phyloP scores from a whole-genome alignment of 2,113 vertebrate genomes.

The Rhombomys opimus region DNA sequence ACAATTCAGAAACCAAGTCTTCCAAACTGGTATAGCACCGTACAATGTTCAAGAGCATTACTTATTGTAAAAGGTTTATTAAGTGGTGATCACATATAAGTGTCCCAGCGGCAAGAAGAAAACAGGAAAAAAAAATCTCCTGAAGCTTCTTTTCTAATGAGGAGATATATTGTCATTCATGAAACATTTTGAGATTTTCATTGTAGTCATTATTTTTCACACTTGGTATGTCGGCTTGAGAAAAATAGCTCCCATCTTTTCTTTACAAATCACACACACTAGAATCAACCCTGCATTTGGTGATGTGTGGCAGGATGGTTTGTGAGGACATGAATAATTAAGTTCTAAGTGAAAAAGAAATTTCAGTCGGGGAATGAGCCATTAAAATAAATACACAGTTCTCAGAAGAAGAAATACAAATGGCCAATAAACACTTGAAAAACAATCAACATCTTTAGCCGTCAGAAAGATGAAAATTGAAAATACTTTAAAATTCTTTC shows the following conservation, averaged over 20 bases:
- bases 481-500: background rate
- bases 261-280: background rate
- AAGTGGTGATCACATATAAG: background rate
- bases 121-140: background rate
- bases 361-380: no score
- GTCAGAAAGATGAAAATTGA: background rate
- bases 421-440: background rate
- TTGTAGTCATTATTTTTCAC: background rate
- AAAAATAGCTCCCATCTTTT: background rate
- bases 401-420: background rate
- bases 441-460: no score
- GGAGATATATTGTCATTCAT: slow-evolving; percentile 10
- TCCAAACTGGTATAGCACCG: background rate
- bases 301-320: background rate
- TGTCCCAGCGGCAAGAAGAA: background rate
- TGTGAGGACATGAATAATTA: background rate
- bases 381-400: background rate
- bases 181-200: background rate
- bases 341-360: background rate
- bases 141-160: background rate
- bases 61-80: slow-evolving; percentile 4
- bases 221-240: background rate
- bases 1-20: background rate
- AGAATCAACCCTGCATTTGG: background rate
- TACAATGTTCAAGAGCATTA: slow-evolving; percentile 8